A percentile compares a stretch with the other conserved stretches of the same genome.
Evolutionary conservation across 2,797 vertebrate species (phyloP).

Genomic region (Cirrhinus molitorella): DNA sequence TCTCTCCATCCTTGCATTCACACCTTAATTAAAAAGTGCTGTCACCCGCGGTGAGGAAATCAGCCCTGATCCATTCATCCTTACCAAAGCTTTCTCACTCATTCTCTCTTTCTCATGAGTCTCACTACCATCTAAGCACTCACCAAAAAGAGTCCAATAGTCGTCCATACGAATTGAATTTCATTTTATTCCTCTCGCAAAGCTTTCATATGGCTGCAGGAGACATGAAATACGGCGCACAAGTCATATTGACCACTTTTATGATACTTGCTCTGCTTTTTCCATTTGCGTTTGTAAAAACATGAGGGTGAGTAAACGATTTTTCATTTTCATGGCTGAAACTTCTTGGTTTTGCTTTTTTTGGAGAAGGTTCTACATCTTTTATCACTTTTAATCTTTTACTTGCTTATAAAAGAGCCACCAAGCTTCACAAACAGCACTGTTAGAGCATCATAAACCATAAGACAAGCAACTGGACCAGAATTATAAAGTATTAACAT

Average conservation of each 20-base stretch:
- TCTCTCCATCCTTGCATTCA: conserved; percentile 56
- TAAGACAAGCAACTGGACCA: not conserved
- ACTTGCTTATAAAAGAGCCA: not conserved
- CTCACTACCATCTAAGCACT: not conserved
- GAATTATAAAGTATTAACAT: not conserved
- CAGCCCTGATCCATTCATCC: conserved; percentile 76
- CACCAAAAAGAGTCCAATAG: conserved; percentile 6
- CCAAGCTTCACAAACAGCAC: too few species aligned
- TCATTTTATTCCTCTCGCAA: not conserved
- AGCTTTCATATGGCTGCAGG: not conserved
- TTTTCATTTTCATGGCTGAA: not conserved
- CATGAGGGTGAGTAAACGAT: not conserved
- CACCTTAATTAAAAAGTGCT: conserved; percentile 84
- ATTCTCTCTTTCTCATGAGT: conserved; percentile 42
- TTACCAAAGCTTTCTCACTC: conserved; percentile 34
- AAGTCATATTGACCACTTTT: not conserved
- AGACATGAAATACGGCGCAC: not conserved
- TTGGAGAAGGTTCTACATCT: not conserved
- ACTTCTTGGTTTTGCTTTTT: not conserved
- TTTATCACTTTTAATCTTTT: not conserved
- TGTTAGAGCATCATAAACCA: not conserved
- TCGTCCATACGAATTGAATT: not conserved
- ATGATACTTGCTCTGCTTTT: not conserved
- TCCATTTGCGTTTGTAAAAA: not conserved
- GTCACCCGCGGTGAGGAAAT: conserved; percentile 78